Base-by-base conservation (phyloP, 30 jellyfish, hydroid and myxozoan species). In the Cassiopea andromeda region DNA sequence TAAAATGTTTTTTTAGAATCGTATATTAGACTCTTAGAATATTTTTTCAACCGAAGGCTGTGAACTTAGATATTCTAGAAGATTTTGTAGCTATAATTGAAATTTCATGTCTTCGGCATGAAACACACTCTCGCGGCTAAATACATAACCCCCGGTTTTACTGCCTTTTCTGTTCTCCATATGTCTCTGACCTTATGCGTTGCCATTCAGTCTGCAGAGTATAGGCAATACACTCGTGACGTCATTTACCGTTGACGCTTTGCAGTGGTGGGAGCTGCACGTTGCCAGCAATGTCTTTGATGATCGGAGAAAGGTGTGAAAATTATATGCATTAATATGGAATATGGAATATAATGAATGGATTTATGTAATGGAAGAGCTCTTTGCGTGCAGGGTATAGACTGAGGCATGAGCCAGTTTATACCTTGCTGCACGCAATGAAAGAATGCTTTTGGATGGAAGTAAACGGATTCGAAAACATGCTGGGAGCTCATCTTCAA, bases 121-220 rank as follows among this genome's bases (percentile, higher is more conserved):
- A 50, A 46, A 44, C 18, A 16, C 19, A 80, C 12, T 2, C 14
- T n/a, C 15, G 14, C 27, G n/a, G 3, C 38, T 18, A 64, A 48
- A 13, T 15, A 46, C 61, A 8, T 15, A 45, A 38, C 94, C 94
- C 94, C 94, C 94, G 94, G 76, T 81, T 44, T 18, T 5, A 1
- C 46, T 18, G 64, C 68, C 44, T 85, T 59, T 44, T 57, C 46
- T 48, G 76, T 64, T 86, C 94, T 68, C 78, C 60, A 60, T 86
- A 12, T 71, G 94, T 67, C 88, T 59, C 83, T 86, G 94, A 86
- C 76, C 94, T 86, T 69, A 86, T 86, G 89, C 94, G 74, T 77
- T 71, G 84, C 94, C 18, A 86, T 86, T 86, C 94, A 77, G 64
- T 69, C 69, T 64, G 50, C 19, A 75, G 85, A 68, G 75, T 71